These are phyloP conservation scores for Erythrolamprus reginae DNA, from an alignment of 2,113 vertebrate species.

Conservation along the genomic window DNA sequence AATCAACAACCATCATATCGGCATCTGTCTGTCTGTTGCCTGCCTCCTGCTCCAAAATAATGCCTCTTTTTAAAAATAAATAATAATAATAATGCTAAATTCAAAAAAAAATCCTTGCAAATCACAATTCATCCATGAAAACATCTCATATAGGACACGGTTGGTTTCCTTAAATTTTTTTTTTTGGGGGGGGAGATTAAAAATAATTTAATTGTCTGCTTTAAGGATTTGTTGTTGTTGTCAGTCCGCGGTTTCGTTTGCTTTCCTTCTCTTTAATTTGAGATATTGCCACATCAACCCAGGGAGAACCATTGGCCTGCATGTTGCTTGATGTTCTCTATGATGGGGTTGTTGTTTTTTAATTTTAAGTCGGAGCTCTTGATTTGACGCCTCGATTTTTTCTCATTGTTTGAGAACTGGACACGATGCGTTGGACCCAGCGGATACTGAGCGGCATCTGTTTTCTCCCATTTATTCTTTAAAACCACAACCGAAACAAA, in stretches of 20 bases:
- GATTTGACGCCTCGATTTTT: slow-evolving; percentile 40
- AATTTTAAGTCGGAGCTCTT: slow-evolving; percentile 44
- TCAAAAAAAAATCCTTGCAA: slow-evolving; percentile 59
- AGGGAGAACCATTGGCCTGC: slow-evolving; percentile 39
- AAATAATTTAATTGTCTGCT: background rate
- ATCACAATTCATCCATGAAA: slow-evolving; percentile 76
- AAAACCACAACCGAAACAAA: slow-evolving; percentile 14
- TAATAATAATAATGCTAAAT: slow-evolving; percentile 9
- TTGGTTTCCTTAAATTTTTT: slow-evolving; percentile 76
- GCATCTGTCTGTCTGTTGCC: slow-evolving; percentile 76
- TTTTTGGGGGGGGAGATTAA: background rate
- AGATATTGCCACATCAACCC: slow-evolving; percentile 45
- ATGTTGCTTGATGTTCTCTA: slow-evolving; percentile 31
- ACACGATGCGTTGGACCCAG: slow-evolving; percentile 46
- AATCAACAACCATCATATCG: slow-evolving; percentile 73
- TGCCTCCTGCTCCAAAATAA: slow-evolving; percentile 65
- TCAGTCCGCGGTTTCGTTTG: slow-evolving; percentile 45
- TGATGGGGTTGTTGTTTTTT: slow-evolving; percentile 35
- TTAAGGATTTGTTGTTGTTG: background rate
- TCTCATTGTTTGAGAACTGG: slow-evolving; percentile 55
- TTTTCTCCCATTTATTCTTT: slow-evolving; percentile 10
- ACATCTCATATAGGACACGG: slow-evolving; percentile 81
- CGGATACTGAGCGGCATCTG: slow-evolving; percentile 60
- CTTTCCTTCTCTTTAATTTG: slow-evolving; percentile 41
- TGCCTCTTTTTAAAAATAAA: background rate